Evolutionary conservation across 2,113 vertebrate species (phyloP).

Genomic region (Synodontis membranacea): DNA sequence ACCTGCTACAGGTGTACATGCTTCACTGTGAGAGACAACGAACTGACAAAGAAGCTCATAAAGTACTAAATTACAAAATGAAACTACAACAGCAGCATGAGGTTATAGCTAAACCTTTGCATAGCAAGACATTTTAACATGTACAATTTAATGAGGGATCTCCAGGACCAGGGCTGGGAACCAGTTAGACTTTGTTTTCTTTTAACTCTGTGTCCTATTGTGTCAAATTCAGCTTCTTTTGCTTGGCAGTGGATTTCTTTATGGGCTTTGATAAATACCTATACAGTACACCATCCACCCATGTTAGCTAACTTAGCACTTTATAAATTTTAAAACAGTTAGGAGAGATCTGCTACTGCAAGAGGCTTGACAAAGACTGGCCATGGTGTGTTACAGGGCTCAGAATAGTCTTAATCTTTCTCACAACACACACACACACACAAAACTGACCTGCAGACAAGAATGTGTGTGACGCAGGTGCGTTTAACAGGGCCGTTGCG

Average conservation of each 20-base stretch:
- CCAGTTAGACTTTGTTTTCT: not conserved
- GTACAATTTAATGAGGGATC: not conserved
- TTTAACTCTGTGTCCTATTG: not conserved
- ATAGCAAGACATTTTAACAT: too few relatives aligned
- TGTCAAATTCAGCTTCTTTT: too few relatives aligned
- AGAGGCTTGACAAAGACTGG: not conserved
- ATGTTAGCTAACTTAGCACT: not conserved
- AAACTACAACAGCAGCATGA: not conserved
- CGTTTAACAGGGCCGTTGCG: conserved; percentile 97
- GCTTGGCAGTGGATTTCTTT: too few relatives aligned
- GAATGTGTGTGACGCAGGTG: conserved; percentile 93
- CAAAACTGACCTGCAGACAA: conserved; percentile 88
- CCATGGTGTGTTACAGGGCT: not conserved
- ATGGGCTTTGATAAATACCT: not conserved
- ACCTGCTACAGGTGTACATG: not conserved
- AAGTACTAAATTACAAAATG: not conserved
- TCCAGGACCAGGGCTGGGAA: not conserved
- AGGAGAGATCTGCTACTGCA: not conserved
- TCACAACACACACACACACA: not conserved
- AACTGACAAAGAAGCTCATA: not conserved
- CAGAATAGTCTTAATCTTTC: not conserved
- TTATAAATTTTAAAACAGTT: not conserved
- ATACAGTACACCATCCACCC: not conserved
- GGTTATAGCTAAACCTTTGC: not conserved
- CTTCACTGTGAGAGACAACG: not conserved